Conservation (phyloP, 2,797 vertebrate species). For the Spinus olivaceus region DNA sequence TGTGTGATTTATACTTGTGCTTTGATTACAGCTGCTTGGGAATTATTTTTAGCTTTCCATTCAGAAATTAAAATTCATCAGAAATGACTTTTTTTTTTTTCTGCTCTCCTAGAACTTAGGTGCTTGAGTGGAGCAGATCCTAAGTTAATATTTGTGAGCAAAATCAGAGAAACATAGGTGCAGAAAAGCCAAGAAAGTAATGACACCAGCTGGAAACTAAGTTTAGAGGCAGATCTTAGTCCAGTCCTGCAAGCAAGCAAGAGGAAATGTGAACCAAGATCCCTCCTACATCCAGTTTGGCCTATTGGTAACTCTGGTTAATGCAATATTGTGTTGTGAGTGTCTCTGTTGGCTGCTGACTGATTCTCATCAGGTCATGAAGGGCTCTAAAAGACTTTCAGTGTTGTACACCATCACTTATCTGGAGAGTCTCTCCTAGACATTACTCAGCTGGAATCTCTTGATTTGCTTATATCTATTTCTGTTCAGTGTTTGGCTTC, state of each 20-base stretch:
- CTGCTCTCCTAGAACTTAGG: not conserved
- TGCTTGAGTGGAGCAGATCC: not conserved
- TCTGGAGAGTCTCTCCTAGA: not conserved
- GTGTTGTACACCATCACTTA: not conserved
- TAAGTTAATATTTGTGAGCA: not conserved
- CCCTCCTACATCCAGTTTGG: not conserved
- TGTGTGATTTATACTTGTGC: conserved; percentile 3
- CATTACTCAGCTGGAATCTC: not conserved
- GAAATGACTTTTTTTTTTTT: not conserved
- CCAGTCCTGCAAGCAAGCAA: not conserved
- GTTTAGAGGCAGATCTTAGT: not conserved
- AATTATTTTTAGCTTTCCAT: conserved; percentile 35
- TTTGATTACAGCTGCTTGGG: conserved; percentile 21
- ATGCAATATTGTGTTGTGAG: not conserved
- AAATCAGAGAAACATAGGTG: not conserved
- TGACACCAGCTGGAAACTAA: not conserved
- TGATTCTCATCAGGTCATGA: not conserved
- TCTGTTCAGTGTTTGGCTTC: not conserved
- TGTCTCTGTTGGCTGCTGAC: not conserved
- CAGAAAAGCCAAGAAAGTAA: not conserved
- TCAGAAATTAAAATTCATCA: conserved; percentile 40
- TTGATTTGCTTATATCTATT: not conserved
- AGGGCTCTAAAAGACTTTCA: not conserved
- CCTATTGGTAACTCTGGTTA: not conserved
- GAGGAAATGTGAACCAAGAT: not conserved